Evolutionary conservation across 2,113 vertebrate species (phyloP).

Genomic region (Manacus vitellinus): DNA sequence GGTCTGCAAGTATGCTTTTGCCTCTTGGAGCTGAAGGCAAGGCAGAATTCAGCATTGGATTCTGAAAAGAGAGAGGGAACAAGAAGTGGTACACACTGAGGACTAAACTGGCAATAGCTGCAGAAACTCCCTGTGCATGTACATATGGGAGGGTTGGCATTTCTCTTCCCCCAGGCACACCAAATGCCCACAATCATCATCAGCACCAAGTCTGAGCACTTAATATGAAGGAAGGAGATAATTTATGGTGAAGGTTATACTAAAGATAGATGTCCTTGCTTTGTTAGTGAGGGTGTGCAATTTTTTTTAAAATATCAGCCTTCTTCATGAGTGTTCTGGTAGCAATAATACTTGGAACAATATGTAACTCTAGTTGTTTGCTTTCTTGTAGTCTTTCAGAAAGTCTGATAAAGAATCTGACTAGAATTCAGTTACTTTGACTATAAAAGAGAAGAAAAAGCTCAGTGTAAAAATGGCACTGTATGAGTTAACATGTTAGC

Average conservation of each 20-base stretch:
- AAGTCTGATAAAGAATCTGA: neutral
- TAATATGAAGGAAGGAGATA: neutral
- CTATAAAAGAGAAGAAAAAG: neutral
- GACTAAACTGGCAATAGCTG: neutral
- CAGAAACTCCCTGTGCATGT: neutral
- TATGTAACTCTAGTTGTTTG: neutral
- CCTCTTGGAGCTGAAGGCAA: neutral
- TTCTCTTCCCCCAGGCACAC: neutral
- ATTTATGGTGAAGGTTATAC: neutral
- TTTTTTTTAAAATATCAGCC: neutral
- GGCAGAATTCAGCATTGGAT: neutral
- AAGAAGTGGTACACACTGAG: neutral
- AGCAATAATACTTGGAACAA: neutral
- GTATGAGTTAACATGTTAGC: conserved; percentile 32
- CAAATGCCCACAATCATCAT: neutral
- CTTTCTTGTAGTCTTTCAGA: neutral
- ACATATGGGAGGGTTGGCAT: neutral
- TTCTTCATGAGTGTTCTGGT: neutral
- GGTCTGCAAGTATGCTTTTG: neutral
- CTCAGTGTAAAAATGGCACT: neutral
- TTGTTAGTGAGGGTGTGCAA: neutral
- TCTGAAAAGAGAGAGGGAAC: neutral
- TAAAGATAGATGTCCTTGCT: neutral
- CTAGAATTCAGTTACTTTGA: neutral
- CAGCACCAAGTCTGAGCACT: neutral